These are phyloP conservation scores for Datnioides undecimradiatus DNA, from an alignment of 2,113 vertebrate species.

Conservation along the genomic window DNA sequence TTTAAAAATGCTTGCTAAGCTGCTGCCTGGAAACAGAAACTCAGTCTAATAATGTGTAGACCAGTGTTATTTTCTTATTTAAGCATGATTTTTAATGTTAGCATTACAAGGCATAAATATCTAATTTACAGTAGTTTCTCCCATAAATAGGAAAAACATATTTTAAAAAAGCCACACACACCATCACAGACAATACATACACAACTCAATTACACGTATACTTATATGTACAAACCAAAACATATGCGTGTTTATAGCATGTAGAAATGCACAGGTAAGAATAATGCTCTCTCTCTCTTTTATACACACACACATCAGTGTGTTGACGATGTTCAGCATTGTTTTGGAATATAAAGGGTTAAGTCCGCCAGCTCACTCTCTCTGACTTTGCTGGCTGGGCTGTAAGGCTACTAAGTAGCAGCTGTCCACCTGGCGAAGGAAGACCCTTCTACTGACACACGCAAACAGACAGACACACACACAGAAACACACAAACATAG, in stretches of 20 bases:
- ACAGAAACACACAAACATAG: constrained; percentile 29
- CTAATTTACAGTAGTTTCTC: too few species aligned
- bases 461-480: constrained; percentile 47
- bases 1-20: not conserved
- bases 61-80: not conserved
- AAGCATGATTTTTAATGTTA: not conserved
- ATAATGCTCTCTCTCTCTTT: constrained; percentile 15
- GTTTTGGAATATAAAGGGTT: constrained; percentile 69
- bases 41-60: not conserved
- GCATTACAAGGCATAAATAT: not conserved
- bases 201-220: not conserved
- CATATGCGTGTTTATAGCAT: not conserved
- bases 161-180: not conserved
- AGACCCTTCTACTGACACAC: constrained; percentile 66
- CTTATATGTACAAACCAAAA: not conserved
- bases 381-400: constrained; percentile 75
- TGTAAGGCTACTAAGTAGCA: constrained; percentile 82
- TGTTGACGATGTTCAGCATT: constrained; percentile 24
- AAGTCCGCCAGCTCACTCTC: constrained; percentile 66
- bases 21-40: not conserved
- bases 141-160: not conserved
- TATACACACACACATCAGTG: not conserved
- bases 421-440: constrained; percentile 85
- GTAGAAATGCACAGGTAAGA: not conserved
- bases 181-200: not conserved